Evolutionary conservation across 2,888 invertebrate species (phyloP).

Genomic region (Tipula lateralis): DNA sequence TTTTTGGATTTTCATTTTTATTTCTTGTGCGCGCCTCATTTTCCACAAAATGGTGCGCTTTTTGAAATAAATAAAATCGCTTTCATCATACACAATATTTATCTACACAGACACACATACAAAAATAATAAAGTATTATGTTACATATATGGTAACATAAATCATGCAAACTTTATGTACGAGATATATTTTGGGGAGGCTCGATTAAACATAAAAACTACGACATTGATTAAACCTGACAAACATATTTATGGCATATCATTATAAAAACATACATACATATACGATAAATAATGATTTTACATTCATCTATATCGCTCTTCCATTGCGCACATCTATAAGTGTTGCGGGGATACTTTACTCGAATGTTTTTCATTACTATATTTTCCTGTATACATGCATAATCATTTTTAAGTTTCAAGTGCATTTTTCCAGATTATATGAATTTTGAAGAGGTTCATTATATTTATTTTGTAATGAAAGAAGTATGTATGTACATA

Average conservation of each 20-base stretch:
- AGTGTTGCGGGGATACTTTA: not conserved
- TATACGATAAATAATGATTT: not conserved
- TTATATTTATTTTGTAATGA: not conserved
- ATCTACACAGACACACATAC: not conserved
- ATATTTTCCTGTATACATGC: not conserved
- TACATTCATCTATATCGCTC: not conserved
- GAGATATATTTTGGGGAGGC: not conserved
- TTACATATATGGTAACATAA: not conserved
- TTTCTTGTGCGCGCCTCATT: not conserved
- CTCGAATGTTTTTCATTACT: not conserved
- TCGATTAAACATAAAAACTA: not conserved
- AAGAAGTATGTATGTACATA: not conserved
- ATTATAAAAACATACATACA: not conserved
- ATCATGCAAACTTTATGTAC: not conserved
- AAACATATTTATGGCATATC: not conserved
- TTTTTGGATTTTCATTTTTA: not conserved
- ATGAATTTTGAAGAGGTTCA: not conserved
- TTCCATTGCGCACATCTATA: not conserved
- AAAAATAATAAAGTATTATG: not conserved
- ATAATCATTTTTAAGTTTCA: not conserved
- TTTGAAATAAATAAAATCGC: not conserved
- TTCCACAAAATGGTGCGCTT: not conserved
- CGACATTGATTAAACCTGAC: not conserved
- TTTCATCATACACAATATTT: not conserved
- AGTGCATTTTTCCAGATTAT: not conserved